Percentiles rank a stretch among this genome's conserved stretches.
Evolutionary conservation across 2,888 invertebrate genomes (phyloP).

Genomic region (Abrostola triplasia): DNA sequence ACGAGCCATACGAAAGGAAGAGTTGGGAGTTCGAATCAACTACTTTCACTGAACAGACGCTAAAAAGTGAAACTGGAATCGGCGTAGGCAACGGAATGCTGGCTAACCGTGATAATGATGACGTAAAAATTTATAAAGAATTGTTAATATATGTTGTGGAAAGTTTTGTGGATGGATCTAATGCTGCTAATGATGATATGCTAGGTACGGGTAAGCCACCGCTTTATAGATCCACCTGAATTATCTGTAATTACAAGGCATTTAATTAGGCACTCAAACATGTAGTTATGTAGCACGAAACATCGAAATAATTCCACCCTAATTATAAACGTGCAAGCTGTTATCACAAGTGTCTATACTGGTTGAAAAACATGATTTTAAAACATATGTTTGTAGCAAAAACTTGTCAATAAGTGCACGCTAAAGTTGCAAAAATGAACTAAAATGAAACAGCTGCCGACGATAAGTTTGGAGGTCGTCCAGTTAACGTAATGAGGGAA

Average conservation of each 20-base stretch:
- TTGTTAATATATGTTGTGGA: constrained; percentile 51
- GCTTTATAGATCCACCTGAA: not conserved
- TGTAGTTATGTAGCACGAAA: not conserved
- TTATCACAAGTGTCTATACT: not conserved
- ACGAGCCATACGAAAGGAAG: constrained; percentile 78
- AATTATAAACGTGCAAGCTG: constrained; percentile 16
- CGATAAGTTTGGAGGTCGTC: constrained; percentile 67
- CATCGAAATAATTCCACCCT: not conserved
- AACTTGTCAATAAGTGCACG: constrained; percentile 26
- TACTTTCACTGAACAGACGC: constrained; percentile 84
- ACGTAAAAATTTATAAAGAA: constrained; percentile 56
- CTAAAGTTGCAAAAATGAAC: constrained; percentile 38
- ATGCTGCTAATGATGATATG: too few relatives aligned
- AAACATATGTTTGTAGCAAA: constrained; percentile 21
- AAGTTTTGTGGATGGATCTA: constrained; percentile 37
- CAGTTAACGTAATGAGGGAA: constrained; percentile 63
- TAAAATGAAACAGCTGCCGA: constrained; percentile 53
- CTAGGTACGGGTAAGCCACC: too few relatives aligned
- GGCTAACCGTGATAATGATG: constrained; percentile 73
- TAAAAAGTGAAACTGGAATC: constrained; percentile 87
- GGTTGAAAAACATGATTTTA: constrained; percentile 25
- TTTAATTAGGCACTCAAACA: not conserved
- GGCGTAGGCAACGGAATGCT: constrained; percentile 69
- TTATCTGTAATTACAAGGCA: not conserved
- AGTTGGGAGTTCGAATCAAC: constrained; percentile 77